Base-by-base conservation (phyloP, 30 jellyfish, hydroid and myxozoan species). In the Pseudorhiza aurosa region DNA sequence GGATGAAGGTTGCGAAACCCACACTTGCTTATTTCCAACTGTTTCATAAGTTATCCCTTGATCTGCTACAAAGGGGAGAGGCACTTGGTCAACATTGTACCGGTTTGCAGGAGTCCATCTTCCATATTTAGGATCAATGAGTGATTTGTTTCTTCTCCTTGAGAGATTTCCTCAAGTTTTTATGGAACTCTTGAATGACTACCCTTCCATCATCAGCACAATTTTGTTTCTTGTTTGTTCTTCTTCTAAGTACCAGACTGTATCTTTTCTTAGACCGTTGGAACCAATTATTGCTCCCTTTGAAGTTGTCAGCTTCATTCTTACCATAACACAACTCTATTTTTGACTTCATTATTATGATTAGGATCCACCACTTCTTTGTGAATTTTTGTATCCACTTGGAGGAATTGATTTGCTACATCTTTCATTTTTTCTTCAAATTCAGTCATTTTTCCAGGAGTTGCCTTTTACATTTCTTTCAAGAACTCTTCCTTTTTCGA, bases 81-180 rank as follows among this genome's bases (percentile, higher is more conserved):
- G 75, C 12, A 59, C 75, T 28, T 59, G 75, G 55, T 59, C 75
- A 15, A 59, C 75, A 28, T 59, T 59, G 55, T 15, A 59, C 22
- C 51, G 10, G 17, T 28, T 59, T 30, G 6, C 55, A 59, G 55
- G 75, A 8, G 22, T 28, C 75, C 47, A 59, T 28, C 75, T 59
- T 18, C 75, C 75, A 21, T 28, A 59, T 28, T 22, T 22, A 5
- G 55, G 55, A 28, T 59, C 24, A 59, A 15, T 28, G 9, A 28
- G 17, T 11, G 55, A 15, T 21, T 59, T 59, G 55, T 21, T 59
- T 59, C 75, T 21, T 21, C 75, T 5, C 22, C 75, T 59, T 21
- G 24, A 59, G 22, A 22, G 12, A 22, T 59, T 59, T 59, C 75
- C 75, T 59, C 75, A 59, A 59, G 8, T 59, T 21, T 28, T 28